Evolutionary conservation across 2,113 vertebrate species (phyloP).

Genomic region (Morone chrysops): DNA sequence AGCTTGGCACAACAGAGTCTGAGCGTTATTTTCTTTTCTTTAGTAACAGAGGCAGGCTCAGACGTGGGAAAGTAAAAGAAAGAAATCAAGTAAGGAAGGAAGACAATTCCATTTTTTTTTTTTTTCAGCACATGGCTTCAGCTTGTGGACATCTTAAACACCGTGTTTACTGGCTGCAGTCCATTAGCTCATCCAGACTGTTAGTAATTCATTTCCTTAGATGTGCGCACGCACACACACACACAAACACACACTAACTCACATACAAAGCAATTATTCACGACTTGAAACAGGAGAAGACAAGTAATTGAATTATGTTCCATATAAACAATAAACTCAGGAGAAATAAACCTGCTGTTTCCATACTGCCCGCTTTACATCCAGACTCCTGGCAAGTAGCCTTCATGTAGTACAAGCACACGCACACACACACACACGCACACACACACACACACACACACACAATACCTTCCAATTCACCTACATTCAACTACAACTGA

Average conservation of each 20-base stretch:
- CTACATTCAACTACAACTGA: background rate
- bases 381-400: conserved; percentile 48
- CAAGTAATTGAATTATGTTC: conserved; percentile 80
- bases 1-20: conserved; percentile 46
- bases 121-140: conserved; percentile 70
- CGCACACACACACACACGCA: conserved; percentile 23
- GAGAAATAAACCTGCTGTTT: conserved; percentile 72
- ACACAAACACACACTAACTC: conserved; percentile 24
- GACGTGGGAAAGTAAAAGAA: background rate
- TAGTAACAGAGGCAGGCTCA: conserved; percentile 42
- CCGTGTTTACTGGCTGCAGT: conserved; percentile 76
- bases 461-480: background rate
- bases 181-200: conserved; percentile 75
- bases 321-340: conserved; percentile 71
- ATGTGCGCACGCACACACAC: conserved; percentile 27
- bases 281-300: conserved; percentile 73
- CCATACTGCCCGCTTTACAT: conserved; percentile 45
- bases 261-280: conserved; percentile 71
- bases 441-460: conserved; percentile 7
- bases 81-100: conserved; percentile 12
- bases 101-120: conserved; percentile 55
- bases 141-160: conserved; percentile 74
- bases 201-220: conserved; percentile 78
- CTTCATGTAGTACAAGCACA: conserved; percentile 8
- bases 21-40: conserved; percentile 61